Conservation (phyloP, 2,113 vertebrate genomes). For the Seriola aureovittata region DNA sequence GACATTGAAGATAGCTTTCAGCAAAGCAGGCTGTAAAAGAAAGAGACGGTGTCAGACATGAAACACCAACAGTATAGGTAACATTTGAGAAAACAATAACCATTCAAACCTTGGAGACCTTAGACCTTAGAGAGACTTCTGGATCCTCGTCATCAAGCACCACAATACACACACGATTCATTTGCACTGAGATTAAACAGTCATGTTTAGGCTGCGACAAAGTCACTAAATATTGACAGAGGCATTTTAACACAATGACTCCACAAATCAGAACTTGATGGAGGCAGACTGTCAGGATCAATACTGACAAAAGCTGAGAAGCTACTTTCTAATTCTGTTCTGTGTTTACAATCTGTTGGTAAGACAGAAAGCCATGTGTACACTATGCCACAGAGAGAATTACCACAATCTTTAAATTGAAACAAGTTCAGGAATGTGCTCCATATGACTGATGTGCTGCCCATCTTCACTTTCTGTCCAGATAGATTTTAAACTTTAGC, state of each 20-base stretch:
- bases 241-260: conserved; percentile 33
- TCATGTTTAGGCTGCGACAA: background rate
- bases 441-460: background rate
- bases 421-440: conserved; percentile 3
- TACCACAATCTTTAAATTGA: background rate
- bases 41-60: background rate
- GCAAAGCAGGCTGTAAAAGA: conserved; percentile 91
- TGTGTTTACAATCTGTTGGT: conserved; percentile 12
- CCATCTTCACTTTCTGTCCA: conserved; percentile 7
- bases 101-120: conserved; percentile 24
- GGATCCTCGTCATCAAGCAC: conserved; percentile 90
- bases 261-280: conserved; percentile 19
- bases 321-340: conserved; percentile 32
- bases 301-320: conserved; percentile 20
- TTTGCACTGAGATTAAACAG: conserved; percentile 84
- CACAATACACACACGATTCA: conserved; percentile 95
- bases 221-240: background rate
- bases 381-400: conserved; percentile 16
- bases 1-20: conserved; percentile 99
- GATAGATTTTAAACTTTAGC: background rate
- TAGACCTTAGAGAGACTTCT: background rate
- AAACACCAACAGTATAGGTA: background rate
- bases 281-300: conserved; percentile 6
- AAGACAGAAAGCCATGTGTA: conserved; percentile 13
- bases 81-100: conserved; percentile 15